Evolutionary conservation across 1,140 invertebrate species (phyloP).

Genomic region (Heliconius eleuchia): DNA sequence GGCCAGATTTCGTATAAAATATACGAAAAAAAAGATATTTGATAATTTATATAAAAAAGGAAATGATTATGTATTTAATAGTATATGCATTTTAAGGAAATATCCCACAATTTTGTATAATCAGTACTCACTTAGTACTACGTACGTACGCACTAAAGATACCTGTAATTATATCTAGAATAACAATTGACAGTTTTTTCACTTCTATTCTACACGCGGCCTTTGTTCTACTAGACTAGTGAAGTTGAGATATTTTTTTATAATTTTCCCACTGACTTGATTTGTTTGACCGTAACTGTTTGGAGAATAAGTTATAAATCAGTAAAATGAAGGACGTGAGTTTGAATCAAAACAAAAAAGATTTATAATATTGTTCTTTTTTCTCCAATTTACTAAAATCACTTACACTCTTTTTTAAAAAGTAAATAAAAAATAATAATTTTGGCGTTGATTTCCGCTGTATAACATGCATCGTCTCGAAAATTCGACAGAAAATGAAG

Average conservation of each 20-base stretch:
- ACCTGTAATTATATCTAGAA: neutral
- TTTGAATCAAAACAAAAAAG: neutral
- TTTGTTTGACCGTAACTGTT: neutral
- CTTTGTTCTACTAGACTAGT: slow-evolving; percentile 1
- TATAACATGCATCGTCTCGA: no score
- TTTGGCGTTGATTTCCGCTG: no score
- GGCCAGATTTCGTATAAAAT: no score
- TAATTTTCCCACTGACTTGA: neutral
- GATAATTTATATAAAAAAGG: no score
- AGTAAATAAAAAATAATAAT: no score
- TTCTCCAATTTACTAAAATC: no score
- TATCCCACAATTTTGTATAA: neutral
- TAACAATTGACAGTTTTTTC: neutral
- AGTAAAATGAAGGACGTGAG: neutral
- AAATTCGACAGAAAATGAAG: no score
- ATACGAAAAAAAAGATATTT: no score
- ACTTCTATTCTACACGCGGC: slow-evolving; percentile 1
- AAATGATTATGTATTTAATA: no score
- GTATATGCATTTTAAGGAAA: no score
- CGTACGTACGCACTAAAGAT: neutral
- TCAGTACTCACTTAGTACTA: neutral
- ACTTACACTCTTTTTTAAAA: no score
- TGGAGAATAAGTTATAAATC: neutral
- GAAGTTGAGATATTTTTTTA: neutral
- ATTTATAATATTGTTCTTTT: no score